A percentile compares a stretch with the other conserved stretches of the same genome.
These are phyloP conservation scores for Riparia riparia DNA, from an alignment of 2,113 vertebrate genomes.

Conservation along the genomic window DNA sequence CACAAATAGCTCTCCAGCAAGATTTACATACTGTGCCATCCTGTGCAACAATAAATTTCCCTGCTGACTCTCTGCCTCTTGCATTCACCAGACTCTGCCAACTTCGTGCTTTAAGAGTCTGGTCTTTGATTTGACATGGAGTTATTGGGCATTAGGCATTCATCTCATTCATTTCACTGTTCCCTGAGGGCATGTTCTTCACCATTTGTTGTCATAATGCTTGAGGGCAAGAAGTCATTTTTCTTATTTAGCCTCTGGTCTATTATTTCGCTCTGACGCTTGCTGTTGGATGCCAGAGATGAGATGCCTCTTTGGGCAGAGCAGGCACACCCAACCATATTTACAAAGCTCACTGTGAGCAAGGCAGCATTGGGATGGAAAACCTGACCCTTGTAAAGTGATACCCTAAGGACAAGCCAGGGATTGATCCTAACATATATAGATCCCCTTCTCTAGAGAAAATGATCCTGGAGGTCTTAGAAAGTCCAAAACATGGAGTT, in stretches of 20 bases:
- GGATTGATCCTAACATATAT: background rate
- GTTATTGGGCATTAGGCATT: slow-evolving; percentile 58
- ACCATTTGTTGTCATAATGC: slow-evolving; percentile 63
- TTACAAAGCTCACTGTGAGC: background rate
- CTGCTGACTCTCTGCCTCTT: background rate
- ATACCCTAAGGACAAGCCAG: background rate
- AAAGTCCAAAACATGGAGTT: background rate
- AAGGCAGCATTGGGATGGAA: background rate
- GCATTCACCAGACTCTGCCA: background rate
- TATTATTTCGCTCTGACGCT: slow-evolving; percentile 16
- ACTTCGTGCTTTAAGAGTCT: background rate
- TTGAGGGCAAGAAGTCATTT: slow-evolving; percentile 46
- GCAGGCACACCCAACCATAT: background rate
- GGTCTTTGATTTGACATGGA: slow-evolving; percentile 3
- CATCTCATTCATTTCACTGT: background rate
- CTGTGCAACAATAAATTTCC: background rate
- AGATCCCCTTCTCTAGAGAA: background rate
- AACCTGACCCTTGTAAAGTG: background rate
- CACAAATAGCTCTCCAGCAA: background rate
- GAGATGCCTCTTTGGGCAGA: slow-evolving; percentile 23
- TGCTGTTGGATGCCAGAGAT: background rate
- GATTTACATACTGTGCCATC: background rate
- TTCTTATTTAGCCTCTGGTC: slow-evolving; percentile 51
- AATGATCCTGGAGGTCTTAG: background rate
- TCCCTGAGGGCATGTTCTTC: slow-evolving; percentile 43